A percentile compares a stretch with the other conserved stretches of the same genome.
Evolutionary conservation across 2,797 vertebrate genomes (phyloP).

Genomic region (Muraenolepis orangiensis): DNA sequence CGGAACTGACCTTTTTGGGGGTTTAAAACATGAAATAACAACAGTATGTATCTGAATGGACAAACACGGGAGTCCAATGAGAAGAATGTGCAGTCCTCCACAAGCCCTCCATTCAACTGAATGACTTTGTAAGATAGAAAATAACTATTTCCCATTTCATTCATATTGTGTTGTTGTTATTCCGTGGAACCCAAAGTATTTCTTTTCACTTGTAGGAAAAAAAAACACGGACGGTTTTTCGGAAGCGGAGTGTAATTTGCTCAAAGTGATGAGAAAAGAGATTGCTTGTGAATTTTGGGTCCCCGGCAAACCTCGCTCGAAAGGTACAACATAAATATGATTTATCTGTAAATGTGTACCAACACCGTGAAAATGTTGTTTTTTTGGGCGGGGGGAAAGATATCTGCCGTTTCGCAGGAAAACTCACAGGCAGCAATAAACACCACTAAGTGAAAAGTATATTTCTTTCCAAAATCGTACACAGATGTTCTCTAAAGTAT

Average conservation of each 20-base stretch:
- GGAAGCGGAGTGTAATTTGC: neutral
- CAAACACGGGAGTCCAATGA: constrained; percentile 45
- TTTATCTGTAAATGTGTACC: constrained; percentile 3
- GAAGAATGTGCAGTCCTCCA: constrained; percentile 38
- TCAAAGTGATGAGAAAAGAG: constrained; percentile 3
- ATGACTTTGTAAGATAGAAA: neutral
- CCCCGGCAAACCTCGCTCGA: neutral
- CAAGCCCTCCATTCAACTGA: neutral
- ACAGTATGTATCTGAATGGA: constrained; percentile 12
- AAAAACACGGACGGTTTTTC: neutral
- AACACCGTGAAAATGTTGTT: constrained; percentile 13
- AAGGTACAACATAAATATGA: neutral
- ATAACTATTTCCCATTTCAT: neutral
- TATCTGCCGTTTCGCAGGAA: neutral
- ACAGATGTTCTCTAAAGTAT: constrained; percentile 14
- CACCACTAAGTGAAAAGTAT: constrained; percentile 14
- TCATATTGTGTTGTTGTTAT: neutral
- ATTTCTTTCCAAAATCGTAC: constrained; percentile 15
- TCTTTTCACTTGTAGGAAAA: neutral
- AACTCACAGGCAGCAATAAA: constrained; percentile 1
- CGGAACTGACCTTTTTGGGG: constrained; percentile 50
- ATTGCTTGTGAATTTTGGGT: neutral
- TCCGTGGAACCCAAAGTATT: neutral
- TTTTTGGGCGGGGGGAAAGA: neutral
- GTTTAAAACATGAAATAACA: constrained; percentile 1